Percentiles rank a stretch among this genome's conserved stretches.
phyloP scores from a whole-genome alignment of 2,113 vertebrate species.

The Varanus komodoensis region DNA sequence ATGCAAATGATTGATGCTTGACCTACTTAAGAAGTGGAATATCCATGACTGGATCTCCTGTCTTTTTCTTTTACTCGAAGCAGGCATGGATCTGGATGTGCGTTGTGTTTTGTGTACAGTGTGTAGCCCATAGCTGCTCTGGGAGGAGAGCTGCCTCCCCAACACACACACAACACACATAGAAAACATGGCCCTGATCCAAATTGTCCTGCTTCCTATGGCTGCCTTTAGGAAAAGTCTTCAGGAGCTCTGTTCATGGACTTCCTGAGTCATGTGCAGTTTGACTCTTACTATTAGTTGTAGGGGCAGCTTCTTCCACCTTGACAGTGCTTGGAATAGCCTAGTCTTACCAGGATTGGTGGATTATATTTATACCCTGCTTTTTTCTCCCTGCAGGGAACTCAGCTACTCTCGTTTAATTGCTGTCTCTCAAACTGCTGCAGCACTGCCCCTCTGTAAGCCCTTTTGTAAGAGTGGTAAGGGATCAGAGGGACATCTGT shows the following conservation, averaged over 20 bases:
- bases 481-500: background rate
- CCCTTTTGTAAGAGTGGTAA: background rate
- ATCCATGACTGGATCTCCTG: background rate
- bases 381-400: too few relatives aligned
- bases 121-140: background rate
- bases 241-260: background rate
- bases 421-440: background rate
- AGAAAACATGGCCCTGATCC: background rate
- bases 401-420: too few relatives aligned
- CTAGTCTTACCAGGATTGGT: background rate
- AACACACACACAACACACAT: too few relatives aligned
- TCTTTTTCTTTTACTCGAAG: background rate
- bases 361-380: too few relatives aligned
- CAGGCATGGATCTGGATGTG: background rate
- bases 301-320: background rate
- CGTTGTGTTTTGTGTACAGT: background rate
- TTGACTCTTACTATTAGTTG: background rate
- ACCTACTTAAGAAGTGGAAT: background rate
- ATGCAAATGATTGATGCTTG: background rate
- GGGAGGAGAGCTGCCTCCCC: background rate
- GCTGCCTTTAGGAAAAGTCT: background rate
- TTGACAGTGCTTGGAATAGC: background rate
- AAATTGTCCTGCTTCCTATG: background rate
- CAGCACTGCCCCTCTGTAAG: background rate
- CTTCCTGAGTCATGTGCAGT: background rate